A percentile compares a stretch with the other conserved stretches of the same genome.
Conservation (phyloP, 2,113 vertebrate species). For the Osmerus mordax region DNA sequence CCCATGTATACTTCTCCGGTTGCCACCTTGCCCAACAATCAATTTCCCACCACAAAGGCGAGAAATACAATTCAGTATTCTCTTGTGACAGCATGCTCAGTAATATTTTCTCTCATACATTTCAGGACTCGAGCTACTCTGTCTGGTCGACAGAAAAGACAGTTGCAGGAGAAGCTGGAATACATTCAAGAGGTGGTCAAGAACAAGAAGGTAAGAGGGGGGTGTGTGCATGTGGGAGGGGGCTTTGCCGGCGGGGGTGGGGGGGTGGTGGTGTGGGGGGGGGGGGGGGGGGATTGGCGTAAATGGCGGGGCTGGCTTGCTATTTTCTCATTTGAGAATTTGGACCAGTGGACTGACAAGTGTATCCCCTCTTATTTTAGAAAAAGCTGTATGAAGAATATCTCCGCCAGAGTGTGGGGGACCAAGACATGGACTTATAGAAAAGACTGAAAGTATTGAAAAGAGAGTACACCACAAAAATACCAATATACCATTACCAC, state of each 20-base stretch:
- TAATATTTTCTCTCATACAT: slow-evolving; percentile 1
- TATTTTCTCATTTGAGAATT: background rate
- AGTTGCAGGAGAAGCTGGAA: slow-evolving; percentile 74
- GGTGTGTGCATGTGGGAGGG: background rate
- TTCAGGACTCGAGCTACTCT: slow-evolving; percentile 71
- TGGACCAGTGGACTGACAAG: background rate
- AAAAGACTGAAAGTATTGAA: background rate
- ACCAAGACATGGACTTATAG: slow-evolving; percentile 74
- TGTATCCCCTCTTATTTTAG: slow-evolving; percentile 45
- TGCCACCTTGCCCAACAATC: too few species aligned
- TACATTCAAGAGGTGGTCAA: slow-evolving; percentile 76
- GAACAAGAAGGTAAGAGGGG: slow-evolving; percentile 71
- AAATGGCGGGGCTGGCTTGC: too few species aligned
- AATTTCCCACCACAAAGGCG: too few species aligned
- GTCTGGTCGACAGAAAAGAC: slow-evolving; percentile 74
- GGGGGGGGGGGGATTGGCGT: background rate
- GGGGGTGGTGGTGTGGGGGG: background rate
- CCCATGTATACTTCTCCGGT: too few species aligned
- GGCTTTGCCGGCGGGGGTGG: too few species aligned
- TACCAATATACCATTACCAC: slow-evolving; percentile 13
- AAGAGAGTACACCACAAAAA: slow-evolving; percentile 6
- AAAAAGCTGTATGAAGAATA: slow-evolving; percentile 81
- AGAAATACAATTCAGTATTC: too few species aligned
- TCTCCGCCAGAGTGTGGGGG: slow-evolving; percentile 78
- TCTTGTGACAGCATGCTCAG: too few species aligned